Evolutionary conservation across 1,140 invertebrate species (phyloP), one percentile per base, ranked within the genome.

Genomic region (Leptoteleia sp.): DNA sequence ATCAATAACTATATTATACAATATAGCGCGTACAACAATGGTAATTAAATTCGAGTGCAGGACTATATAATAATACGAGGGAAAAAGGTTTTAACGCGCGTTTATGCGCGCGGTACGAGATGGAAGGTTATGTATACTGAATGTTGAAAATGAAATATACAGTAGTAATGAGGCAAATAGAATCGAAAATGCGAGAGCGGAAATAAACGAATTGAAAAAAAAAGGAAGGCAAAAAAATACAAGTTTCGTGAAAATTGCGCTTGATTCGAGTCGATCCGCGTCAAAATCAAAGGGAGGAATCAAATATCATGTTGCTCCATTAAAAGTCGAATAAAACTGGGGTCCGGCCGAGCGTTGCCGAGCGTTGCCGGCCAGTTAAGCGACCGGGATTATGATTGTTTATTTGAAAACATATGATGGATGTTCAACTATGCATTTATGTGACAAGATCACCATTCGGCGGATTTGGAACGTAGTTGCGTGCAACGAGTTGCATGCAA

Each of bases 281-380:
- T 43, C 59, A 61, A 59, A 70, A 67, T 70, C 43, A 77, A 76
- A 76, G 78, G 64, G 76, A 25, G 65, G 76, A 81, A 84, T 84
- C 80, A 77, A 84, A 82, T 79, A 80, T 64, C 76, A 55, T 72
- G 54, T 11, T 70, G 77, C 70, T 76, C 78, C 61, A 81, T 80
- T 83, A 78, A 86, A 85, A 85, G 77, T 80, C 62, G 78, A 84
- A 80, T 77, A 61, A 81, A 82, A 82, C 17, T 22, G 48, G 45
- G 62, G 19, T 29, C 8, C 9, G 22, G 40, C 29, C n/a, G 35
- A 7, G 3, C 1, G 31, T 11, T 33, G 13, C 12, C 1, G 47
- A 3, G 22, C 3, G 22, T 3, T 3, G 22, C 22, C 3, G 22
- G 22, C n/a, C n/a, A n/a, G n/a, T n/a, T n/a, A n/a, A n/a, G n/a